phyloP scores from a whole-genome alignment of 2,888 invertebrate species.

The Tinea semifulvella region DNA sequence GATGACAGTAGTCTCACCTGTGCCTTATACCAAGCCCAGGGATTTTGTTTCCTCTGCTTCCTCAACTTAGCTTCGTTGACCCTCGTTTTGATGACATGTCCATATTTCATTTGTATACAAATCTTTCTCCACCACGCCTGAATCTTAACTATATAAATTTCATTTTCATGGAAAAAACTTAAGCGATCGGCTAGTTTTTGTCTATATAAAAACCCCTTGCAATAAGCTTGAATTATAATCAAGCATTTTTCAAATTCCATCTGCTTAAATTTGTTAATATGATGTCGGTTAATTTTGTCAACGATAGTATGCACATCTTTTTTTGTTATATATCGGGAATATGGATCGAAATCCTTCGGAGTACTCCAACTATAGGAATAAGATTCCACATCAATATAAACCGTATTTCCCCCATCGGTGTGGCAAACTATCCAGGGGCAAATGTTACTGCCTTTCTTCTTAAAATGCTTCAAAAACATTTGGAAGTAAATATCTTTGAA shows the following conservation, averaged over 20 bases:
- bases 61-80: constrained; percentile 44
- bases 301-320: constrained; percentile 47
- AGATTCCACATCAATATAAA: constrained; percentile 62
- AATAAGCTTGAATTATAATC: constrained; percentile 66
- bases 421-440: constrained; percentile 63
- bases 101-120: constrained; percentile 49
- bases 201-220: constrained; percentile 68
- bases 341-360: constrained; percentile 57
- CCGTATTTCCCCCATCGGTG: constrained; percentile 56
- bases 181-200: constrained; percentile 46
- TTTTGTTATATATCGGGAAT: constrained; percentile 53
- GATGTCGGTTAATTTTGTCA: constrained; percentile 52
- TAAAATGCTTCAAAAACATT: constrained; percentile 51
- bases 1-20: constrained; percentile 40
- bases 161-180: constrained; percentile 45
- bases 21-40: constrained; percentile 58
- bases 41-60: constrained; percentile 43
- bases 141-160: constrained; percentile 50
- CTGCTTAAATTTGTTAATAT: constrained; percentile 47
- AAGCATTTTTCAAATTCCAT: constrained; percentile 50
- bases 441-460: constrained; percentile 48
- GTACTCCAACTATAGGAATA: constrained; percentile 61
- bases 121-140: constrained; percentile 72
- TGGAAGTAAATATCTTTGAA: constrained; percentile 55
- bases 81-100: constrained; percentile 49